phyloP scores from a whole-genome alignment of 1,140 invertebrate genomes.

The Eriosoma lanigerum region DNA sequence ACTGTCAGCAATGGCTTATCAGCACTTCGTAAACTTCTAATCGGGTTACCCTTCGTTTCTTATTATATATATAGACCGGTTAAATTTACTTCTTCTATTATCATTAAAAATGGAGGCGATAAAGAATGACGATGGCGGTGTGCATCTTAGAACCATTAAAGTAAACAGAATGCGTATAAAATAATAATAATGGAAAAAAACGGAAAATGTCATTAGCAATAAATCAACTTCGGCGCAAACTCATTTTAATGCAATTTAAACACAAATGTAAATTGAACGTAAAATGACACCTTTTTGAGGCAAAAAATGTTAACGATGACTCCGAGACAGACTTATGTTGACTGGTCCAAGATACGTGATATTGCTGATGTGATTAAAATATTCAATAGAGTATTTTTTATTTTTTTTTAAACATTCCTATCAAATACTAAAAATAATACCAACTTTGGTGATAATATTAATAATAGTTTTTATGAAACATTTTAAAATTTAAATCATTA shows the following conservation, averaged over 20 bases:
- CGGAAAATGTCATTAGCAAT: conserved; percentile 34
- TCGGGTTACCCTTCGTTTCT: conserved; percentile 28
- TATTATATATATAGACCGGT: conserved; percentile 18
- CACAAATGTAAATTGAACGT: conserved; percentile 44
- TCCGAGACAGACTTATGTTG: background rate
- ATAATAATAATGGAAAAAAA: background rate
- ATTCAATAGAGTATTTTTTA: background rate
- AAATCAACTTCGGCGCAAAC: conserved; percentile 41
- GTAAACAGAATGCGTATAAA: conserved; percentile 39
- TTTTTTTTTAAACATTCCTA: too few species aligned
- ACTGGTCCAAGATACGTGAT: background rate
- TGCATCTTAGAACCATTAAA: conserved; percentile 45
- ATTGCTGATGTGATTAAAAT: background rate
- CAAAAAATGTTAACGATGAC: conserved; percentile 3
- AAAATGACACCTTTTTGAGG: conserved; percentile 8
- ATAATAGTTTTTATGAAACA: too few species aligned
- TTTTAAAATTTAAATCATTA: too few species aligned
- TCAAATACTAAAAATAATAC: too few species aligned
- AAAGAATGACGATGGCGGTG: conserved; percentile 39
- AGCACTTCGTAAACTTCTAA: conserved; percentile 45
- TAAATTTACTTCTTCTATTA: conserved; percentile 50
- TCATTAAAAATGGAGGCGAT: conserved; percentile 45
- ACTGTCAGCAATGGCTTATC: conserved; percentile 48
- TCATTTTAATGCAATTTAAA: conserved; percentile 43
- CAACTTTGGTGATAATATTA: too few species aligned